Percentiles rank a stretch among this genome's conserved stretches.
Conservation (phyloP, 2,888 invertebrate species). For the Laothoe populi region DNA sequence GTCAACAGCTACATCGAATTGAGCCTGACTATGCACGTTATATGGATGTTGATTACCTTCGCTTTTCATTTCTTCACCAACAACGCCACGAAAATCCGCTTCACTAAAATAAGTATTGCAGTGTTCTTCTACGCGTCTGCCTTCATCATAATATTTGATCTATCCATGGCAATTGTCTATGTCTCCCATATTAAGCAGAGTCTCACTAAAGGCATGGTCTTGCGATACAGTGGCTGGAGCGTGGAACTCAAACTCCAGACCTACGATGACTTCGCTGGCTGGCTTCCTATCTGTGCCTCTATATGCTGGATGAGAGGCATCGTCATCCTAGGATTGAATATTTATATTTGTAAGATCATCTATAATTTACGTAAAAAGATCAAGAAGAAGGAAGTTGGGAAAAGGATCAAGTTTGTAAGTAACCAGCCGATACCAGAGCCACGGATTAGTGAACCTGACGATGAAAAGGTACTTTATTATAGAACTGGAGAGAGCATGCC, state of each 20-base stretch:
- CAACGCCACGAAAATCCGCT: constrained; percentile 33
- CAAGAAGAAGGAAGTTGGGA: constrained; percentile 50
- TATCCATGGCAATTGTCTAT: constrained; percentile 70
- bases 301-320: constrained; percentile 64
- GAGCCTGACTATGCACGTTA: constrained; percentile 53
- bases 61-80: constrained; percentile 42
- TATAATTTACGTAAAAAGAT: constrained; percentile 45
- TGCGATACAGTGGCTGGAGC: constrained; percentile 71
- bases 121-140: constrained; percentile 50
- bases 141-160: constrained; percentile 56
- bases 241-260: constrained; percentile 52
- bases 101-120: constrained; percentile 47
- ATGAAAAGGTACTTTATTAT: constrained; percentile 49
- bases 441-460: constrained; percentile 31
- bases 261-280: constrained; percentile 65
- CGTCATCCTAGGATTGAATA: constrained; percentile 54
- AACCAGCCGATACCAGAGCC: constrained; percentile 61
- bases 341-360: constrained; percentile 57
- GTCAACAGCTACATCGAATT: constrained; percentile 57
- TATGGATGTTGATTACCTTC: constrained; percentile 58
- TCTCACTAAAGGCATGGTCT: constrained; percentile 66
- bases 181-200: constrained; percentile 69
- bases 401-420: constrained; percentile 38
- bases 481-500: constrained; percentile 53
- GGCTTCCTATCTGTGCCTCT: constrained; percentile 64